These are phyloP conservation scores for Zoanthus sociatus DNA, from an alignment of 92 coral and sea anemone species.

Conservation along the genomic window DNA sequence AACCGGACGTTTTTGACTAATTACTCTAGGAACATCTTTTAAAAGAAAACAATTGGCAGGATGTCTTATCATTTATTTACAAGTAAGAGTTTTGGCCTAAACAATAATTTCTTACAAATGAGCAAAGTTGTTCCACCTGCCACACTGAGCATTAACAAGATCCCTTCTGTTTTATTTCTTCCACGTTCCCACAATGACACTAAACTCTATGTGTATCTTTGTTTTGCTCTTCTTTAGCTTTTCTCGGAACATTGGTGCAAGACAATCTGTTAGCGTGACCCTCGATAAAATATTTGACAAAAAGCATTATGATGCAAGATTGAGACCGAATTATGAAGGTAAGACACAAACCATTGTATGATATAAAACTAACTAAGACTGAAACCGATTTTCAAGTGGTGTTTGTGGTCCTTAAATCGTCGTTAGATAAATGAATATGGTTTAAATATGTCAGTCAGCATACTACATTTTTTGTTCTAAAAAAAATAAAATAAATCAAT, in stretches of 20 bases:
- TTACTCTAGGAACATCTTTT: too few relatives aligned
- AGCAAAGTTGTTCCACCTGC: not conserved
- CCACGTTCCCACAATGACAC: not conserved
- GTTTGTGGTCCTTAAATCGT: too few relatives aligned
- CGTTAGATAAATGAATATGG: too few relatives aligned
- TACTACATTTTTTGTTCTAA: too few relatives aligned
- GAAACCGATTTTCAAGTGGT: too few relatives aligned
- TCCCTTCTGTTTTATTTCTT: not conserved
- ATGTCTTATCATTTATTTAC: too few relatives aligned
- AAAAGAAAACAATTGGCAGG: too few relatives aligned
- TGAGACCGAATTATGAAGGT: slow-evolving; percentile 50
- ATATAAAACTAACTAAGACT: too few relatives aligned
- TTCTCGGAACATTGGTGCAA: not conserved
- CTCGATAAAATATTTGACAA: slow-evolving; percentile 40
- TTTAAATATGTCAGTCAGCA: too few relatives aligned
- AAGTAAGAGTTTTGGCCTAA: too few relatives aligned
- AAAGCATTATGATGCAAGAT: slow-evolving; percentile 37
- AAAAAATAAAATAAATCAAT: too few relatives aligned
- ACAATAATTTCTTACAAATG: not conserved
- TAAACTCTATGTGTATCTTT: not conserved
- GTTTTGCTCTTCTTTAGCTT: not conserved
- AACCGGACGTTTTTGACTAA: too few relatives aligned
- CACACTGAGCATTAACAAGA: not conserved
- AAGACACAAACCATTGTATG: not conserved
- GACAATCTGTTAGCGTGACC: slow-evolving; percentile 16